These are phyloP conservation scores for Uropsilus gracilis DNA, from an alignment of 2,113 vertebrate species.

Conservation along the genomic window DNA sequence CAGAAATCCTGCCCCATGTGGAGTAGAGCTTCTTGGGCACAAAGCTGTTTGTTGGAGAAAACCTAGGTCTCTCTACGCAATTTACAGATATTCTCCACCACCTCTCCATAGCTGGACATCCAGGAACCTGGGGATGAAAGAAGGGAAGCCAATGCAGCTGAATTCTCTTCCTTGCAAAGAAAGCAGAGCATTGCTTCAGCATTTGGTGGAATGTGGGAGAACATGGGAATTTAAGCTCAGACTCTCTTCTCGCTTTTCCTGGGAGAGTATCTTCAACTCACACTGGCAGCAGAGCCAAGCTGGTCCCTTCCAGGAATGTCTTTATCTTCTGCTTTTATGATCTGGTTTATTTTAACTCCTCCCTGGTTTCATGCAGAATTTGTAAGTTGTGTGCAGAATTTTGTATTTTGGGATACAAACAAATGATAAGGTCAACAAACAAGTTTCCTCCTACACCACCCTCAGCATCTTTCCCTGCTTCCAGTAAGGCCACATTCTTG, in stretches of 20 bases:
- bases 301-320: neutral
- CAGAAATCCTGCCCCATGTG: neutral
- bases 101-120: neutral
- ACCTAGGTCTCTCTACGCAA: neutral
- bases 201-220: neutral
- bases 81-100: neutral
- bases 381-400: too few relatives aligned
- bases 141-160: neutral
- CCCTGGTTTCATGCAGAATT: neutral
- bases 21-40: neutral
- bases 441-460: neutral
- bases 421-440: neutral
- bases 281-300: neutral
- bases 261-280: neutral
- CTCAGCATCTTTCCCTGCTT: neutral
- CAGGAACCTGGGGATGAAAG: neutral
- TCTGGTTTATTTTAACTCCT: neutral
- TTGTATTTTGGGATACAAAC: too few relatives aligned
- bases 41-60: neutral
- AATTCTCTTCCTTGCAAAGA: neutral
- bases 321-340: neutral
- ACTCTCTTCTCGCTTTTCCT: neutral
- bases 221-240: neutral
- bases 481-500: neutral
- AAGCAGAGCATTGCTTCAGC: neutral